These are phyloP conservation scores for Epicampocera succincta DNA, from an alignment of 2,888 invertebrate species.

Conservation along the genomic window DNA sequence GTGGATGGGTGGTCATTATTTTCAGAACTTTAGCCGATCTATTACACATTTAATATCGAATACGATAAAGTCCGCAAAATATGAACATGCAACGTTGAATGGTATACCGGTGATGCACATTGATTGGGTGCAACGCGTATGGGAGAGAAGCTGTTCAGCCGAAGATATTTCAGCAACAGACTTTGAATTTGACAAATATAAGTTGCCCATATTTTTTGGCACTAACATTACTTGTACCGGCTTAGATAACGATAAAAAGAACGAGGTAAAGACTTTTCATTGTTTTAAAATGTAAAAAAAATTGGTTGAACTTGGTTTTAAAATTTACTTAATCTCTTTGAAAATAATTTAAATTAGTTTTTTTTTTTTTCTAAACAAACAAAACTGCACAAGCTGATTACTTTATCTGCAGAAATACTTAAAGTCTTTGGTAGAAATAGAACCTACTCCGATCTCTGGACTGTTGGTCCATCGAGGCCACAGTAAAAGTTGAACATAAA, in stretches of 20 bases:
- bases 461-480: too few species aligned
- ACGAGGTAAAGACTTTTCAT: slow-evolving; percentile 74
- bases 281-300: too few species aligned
- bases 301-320: too few species aligned
- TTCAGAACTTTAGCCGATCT: slow-evolving; percentile 84
- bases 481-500: too few species aligned
- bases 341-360: too few species aligned
- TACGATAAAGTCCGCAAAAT: slow-evolving; percentile 89
- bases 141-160: slow-evolving; percentile 86
- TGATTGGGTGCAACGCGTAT: slow-evolving; percentile 91
- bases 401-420: too few species aligned
- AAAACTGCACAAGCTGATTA: too few species aligned
- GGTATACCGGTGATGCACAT: slow-evolving; percentile 88
- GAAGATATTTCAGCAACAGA: slow-evolving; percentile 86
- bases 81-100: slow-evolving; percentile 83
- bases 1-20: slow-evolving; percentile 90
- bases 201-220: slow-evolving; percentile 88
- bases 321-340: too few species aligned
- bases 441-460: too few species aligned
- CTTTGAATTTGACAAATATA: slow-evolving; percentile 85
- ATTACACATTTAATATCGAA: slow-evolving; percentile 92
- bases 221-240: slow-evolving; percentile 91
- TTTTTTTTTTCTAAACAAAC: too few species aligned
- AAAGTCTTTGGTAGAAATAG: too few species aligned
- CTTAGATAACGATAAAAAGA: slow-evolving; percentile 76